A percentile compares a stretch with the other conserved stretches of the same genome.
phyloP scores from a whole-genome alignment of 2,113 vertebrate species.

The Andinoacara biseriatus region DNA sequence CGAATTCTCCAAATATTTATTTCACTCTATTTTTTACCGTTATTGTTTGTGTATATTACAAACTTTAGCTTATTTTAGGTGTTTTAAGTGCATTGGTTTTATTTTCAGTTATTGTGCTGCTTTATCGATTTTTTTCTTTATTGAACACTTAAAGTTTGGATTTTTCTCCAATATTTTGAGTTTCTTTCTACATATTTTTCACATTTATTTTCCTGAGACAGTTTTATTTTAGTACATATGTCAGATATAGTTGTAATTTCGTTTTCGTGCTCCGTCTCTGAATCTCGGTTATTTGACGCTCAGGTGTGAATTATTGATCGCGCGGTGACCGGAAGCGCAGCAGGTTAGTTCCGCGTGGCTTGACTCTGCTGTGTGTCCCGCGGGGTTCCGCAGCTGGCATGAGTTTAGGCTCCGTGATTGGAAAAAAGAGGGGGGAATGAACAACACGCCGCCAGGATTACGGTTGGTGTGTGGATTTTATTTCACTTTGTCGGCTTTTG shows the following conservation, averaged over 20 bases:
- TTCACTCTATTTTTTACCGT: neutral
- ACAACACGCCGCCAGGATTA: constrained; percentile 79
- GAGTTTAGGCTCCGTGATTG: constrained; percentile 65
- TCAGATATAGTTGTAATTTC: neutral
- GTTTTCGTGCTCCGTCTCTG: neutral
- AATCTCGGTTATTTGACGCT: neutral
- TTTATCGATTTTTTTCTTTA: too few species aligned
- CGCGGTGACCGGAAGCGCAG: neutral
- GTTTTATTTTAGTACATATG: neutral
- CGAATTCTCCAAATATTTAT: too few species aligned
- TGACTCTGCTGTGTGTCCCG: constrained; percentile 29
- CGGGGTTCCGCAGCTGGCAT: constrained; percentile 51
- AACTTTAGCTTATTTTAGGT: too few species aligned
- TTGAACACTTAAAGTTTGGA: too few species aligned
- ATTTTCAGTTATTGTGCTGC: too few species aligned
- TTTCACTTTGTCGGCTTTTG: constrained; percentile 32
- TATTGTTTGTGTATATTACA: too few species aligned
- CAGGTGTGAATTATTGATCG: neutral
- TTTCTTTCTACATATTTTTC: neutral
- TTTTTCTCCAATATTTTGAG: neutral
- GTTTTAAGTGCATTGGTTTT: too few species aligned
- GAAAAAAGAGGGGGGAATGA: constrained; percentile 73
- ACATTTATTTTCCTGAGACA: neutral
- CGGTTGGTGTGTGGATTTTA: constrained; percentile 80
- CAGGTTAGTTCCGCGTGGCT: neutral